Percentiles rank a stretch among this genome's conserved stretches.
Evolutionary conservation across 2,888 invertebrate species (phyloP).

Genomic region (Chrysolina oricalcia): DNA sequence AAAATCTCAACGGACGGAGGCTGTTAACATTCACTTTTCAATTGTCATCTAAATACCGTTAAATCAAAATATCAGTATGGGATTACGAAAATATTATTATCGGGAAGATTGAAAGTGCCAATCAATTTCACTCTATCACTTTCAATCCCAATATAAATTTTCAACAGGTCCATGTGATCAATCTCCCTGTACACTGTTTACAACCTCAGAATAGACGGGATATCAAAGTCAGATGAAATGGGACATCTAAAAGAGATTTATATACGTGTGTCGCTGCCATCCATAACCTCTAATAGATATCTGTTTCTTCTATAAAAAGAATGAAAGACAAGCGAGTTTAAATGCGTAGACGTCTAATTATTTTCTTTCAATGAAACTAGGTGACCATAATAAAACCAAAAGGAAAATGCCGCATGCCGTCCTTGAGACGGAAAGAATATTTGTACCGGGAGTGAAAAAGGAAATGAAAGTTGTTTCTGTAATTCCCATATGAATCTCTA

Average conservation of each 20-base stretch:
- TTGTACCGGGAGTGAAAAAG: background rate
- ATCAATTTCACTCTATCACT: too few relatives aligned
- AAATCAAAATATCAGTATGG: too few relatives aligned
- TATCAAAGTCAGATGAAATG: slow-evolving; percentile 2
- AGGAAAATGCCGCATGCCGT: background rate
- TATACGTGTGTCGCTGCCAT: background rate
- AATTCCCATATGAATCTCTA: too few relatives aligned
- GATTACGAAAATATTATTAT: too few relatives aligned
- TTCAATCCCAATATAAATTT: background rate
- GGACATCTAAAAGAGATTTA: slow-evolving; percentile 3
- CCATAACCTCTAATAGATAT: slow-evolving; percentile 3
- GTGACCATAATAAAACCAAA: background rate
- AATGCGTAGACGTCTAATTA: slow-evolving; percentile 2
- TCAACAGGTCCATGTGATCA: background rate
- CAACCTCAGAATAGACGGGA: background rate
- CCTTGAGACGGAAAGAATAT: background rate
- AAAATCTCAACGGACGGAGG: too few relatives aligned
- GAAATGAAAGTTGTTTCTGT: too few relatives aligned
- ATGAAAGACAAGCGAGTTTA: background rate
- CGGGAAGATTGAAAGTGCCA: too few relatives aligned
- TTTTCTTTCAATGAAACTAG: slow-evolving; percentile 15
- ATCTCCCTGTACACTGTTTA: background rate
- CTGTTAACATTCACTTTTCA: too few relatives aligned
- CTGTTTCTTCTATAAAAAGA: slow-evolving; percentile 13
- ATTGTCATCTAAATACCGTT: too few relatives aligned